phyloP scores from a whole-genome alignment of 2,797 vertebrate genomes.

The Neosilurus mollespiculum region DNA sequence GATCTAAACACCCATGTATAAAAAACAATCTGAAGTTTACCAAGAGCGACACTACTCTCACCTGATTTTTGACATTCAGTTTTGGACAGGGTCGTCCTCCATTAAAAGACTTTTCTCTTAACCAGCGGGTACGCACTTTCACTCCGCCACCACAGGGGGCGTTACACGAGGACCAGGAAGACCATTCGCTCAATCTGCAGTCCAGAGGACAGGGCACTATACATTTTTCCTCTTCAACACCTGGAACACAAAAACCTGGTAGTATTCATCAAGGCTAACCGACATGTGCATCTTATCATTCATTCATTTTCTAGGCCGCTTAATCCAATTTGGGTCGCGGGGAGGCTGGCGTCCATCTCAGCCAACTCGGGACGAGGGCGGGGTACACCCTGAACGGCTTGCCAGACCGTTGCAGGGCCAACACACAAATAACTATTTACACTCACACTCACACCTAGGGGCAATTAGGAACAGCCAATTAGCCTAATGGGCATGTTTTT shows the following conservation, averaged over 20 bases:
- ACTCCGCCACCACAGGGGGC: constrained; percentile 81
- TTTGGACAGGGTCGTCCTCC: constrained; percentile 83
- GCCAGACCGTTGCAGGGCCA: no score
- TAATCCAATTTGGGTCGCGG: no score
- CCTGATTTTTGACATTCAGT: constrained; percentile 85
- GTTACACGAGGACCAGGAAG: constrained; percentile 80
- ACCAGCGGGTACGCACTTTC: constrained; percentile 79
- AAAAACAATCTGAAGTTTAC: not conserved
- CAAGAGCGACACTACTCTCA: constrained; percentile 61
- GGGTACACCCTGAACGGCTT: no score
- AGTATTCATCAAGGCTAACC: not conserved
- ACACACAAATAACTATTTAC: no score
- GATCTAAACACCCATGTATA: not conserved
- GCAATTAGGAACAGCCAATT: no score
- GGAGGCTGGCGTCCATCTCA: no score
- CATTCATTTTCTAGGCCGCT: not conserved
- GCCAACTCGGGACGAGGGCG: no score
- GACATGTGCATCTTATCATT: not conserved
- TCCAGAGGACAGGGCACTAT: constrained; percentile 80
- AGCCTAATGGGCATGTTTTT: no score
- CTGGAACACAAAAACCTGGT: constrained; percentile 59
- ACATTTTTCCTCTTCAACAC: constrained; percentile 80
- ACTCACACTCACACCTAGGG: no score
- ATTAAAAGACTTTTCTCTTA: constrained; percentile 84
- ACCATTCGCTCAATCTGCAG: constrained; percentile 85